Base-by-base conservation (phyloP, 1,140 invertebrate genomes). In the Drosophila serrata region DNA sequence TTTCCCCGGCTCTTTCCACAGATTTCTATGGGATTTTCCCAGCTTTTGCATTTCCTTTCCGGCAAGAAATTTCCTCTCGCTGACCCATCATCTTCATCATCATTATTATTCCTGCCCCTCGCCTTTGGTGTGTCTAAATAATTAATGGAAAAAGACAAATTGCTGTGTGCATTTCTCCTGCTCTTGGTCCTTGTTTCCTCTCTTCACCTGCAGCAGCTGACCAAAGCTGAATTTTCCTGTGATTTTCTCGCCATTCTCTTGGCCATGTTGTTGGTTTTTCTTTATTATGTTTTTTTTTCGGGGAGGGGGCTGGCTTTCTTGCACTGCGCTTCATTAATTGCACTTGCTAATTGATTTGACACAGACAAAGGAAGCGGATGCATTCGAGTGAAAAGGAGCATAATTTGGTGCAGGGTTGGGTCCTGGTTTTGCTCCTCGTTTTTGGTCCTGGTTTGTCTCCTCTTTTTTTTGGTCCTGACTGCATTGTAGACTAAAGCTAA, bases 131-230 rank as follows among this genome's bases (percentile, higher is more conserved):
- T 59, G 53, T 76, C 65, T 79, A 79, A 78, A 72, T 87, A 87
- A 88, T 82, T 88, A 82, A 87, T 87, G 84, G 24, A 80, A 84
- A 84, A 80, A 88, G 79, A 80, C 82, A 88, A 82, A 82, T 82
- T 82, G 84, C 72, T 60, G 56, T 59, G 78, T 77, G 59, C 60
- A 60, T 29, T 61, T 55, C 42, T 9, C n/a, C 45, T 39, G 3
- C 53, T 46, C 15, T 43, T n/a, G 1, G 31, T 43, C n/a, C 13
- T 13, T 17, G 48, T 12, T 19, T 19, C 4, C 42, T 15, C 22
- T 37, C 12, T 27, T 3, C 46, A 48, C 46, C 46, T 49, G 6
- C n/a, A 7, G 29, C n/a, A 17, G 29, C 49, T 74, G 59, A 49
- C 33, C 46, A 42, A 67, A 51, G 53, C 60, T 29, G 58, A 63